These are phyloP conservation scores for Apostichopus leukothele DNA, from an alignment of 53 echinoderm and acorn worm species.

Conservation along the genomic window DNA sequence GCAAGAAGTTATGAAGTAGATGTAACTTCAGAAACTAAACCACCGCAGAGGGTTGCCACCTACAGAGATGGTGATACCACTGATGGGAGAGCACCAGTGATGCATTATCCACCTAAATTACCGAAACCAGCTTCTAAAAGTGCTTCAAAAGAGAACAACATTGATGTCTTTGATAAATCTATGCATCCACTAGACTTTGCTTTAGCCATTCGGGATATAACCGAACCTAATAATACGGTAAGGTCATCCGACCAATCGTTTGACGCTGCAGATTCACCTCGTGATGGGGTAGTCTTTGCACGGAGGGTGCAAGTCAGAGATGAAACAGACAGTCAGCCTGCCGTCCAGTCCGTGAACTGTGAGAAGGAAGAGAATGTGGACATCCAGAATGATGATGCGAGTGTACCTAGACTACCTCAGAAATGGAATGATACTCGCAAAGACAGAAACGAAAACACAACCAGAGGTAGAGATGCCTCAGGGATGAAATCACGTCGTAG, in stretches of 20 bases:
- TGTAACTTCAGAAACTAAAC: background rate
- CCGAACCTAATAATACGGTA: background rate
- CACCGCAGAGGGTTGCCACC: background rate
- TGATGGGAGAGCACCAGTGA: background rate
- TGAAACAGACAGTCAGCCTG: slow-evolving; percentile 1
- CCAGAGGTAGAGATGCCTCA: background rate
- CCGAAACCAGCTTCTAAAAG: background rate
- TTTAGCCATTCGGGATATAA: slow-evolving; percentile 15
- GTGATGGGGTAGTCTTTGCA: slow-evolving; percentile 40
- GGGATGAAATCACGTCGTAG: slow-evolving; percentile 13
- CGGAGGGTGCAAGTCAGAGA: background rate
- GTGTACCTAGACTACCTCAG: background rate
- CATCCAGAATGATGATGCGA: background rate
- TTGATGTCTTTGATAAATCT: slow-evolving; percentile 29
- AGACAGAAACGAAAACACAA: background rate
- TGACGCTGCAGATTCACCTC: background rate
- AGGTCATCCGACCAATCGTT: background rate
- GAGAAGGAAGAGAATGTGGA: background rate
- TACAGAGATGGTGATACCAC: background rate
- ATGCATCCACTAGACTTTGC: slow-evolving; percentile 43
- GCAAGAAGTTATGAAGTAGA: slow-evolving; percentile 28
- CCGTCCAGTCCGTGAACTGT: background rate
- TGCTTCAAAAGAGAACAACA: background rate
- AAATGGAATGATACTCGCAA: background rate
- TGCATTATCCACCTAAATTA: background rate